Evolutionary conservation across 2,113 vertebrate species (phyloP).

Genomic region (Misgurnus mizolepis): DNA sequence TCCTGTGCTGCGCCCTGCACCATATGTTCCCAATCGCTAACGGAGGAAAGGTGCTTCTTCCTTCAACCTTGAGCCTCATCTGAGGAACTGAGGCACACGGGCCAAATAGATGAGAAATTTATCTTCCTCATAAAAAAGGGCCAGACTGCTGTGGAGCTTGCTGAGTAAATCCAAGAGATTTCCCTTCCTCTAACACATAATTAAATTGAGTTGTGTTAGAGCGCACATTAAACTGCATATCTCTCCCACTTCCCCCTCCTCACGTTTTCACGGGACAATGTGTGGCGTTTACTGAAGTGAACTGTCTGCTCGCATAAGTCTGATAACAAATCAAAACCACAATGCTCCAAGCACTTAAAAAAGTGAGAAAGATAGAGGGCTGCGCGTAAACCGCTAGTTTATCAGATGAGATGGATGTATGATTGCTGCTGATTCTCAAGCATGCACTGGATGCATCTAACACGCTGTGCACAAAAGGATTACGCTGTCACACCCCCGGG

Average conservation of each 20-base stretch:
- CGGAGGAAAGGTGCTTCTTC: conserved; percentile 65
- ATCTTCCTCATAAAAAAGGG: conserved; percentile 55
- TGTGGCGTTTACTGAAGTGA: conserved; percentile 34
- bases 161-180: conserved; percentile 46
- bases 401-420: conserved; percentile 43
- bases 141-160: conserved; percentile 45
- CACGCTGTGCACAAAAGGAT: conserved; percentile 56
- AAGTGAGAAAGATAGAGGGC: background rate
- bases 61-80: conserved; percentile 64
- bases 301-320: conserved; percentile 20
- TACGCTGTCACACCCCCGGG: conserved; percentile 53
- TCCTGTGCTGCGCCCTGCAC: conserved; percentile 61
- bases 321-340: conserved; percentile 43
- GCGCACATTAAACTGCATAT: conserved; percentile 32
- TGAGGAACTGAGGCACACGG: conserved; percentile 62
- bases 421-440: conserved; percentile 37
- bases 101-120: conserved; percentile 62
- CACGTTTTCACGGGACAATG: conserved; percentile 21
- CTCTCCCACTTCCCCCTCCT: conserved; percentile 13
- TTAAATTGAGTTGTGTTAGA: conserved; percentile 43
- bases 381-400: conserved; percentile 11
- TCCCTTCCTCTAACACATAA: conserved; percentile 45
- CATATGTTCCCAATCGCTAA: conserved; percentile 75
- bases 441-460: conserved; percentile 38
- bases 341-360: conserved; percentile 24